Evolutionary conservation across 2,797 vertebrate genomes (phyloP).

Genomic region (Xiphophorus birchmanni): DNA sequence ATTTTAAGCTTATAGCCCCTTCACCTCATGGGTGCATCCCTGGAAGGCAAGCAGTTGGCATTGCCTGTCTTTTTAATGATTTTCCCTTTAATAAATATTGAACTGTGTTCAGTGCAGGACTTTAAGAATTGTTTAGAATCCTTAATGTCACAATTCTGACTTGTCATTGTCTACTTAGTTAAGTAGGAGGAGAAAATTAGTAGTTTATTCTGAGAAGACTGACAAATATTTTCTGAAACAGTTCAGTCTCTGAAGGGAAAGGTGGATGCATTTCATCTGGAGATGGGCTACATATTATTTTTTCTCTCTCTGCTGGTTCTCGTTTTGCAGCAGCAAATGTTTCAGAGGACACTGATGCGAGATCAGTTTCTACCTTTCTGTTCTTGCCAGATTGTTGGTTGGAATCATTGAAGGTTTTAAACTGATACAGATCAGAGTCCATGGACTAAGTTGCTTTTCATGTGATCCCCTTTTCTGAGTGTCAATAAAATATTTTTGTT

Average conservation of each 20-base stretch:
- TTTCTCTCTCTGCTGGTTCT: conserved; percentile 45
- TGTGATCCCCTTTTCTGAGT: conserved; percentile 47
- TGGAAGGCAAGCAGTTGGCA: conserved; percentile 18
- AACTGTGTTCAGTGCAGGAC: not conserved
- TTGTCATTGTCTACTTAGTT: not conserved
- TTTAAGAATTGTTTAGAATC: not conserved
- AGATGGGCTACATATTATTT: conserved; percentile 27
- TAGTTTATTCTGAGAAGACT: not conserved
- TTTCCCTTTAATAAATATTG: conserved; percentile 39
- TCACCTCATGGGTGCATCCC: conserved; percentile 63
- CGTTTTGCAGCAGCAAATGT: conserved; percentile 26
- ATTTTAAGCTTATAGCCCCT: conserved; percentile 36
- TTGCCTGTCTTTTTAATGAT: conserved; percentile 5
- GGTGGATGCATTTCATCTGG: conserved; percentile 68
- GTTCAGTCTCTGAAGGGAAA: conserved; percentile 32
- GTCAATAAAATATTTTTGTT: conserved; percentile 29
- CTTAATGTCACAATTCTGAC: not conserved
- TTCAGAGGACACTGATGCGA: conserved; percentile 47
- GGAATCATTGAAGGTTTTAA: conserved; percentile 15
- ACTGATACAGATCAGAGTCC: conserved; percentile 51
- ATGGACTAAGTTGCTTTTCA: conserved; percentile 31
- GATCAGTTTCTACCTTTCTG: conserved; percentile 25
- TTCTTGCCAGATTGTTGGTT: not conserved
- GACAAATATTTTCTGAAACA: not conserved
- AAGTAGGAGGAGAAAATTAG: not conserved